Conservation (phyloP, 2,797 vertebrate genomes). For the Pseudopleuronectes americanus region DNA sequence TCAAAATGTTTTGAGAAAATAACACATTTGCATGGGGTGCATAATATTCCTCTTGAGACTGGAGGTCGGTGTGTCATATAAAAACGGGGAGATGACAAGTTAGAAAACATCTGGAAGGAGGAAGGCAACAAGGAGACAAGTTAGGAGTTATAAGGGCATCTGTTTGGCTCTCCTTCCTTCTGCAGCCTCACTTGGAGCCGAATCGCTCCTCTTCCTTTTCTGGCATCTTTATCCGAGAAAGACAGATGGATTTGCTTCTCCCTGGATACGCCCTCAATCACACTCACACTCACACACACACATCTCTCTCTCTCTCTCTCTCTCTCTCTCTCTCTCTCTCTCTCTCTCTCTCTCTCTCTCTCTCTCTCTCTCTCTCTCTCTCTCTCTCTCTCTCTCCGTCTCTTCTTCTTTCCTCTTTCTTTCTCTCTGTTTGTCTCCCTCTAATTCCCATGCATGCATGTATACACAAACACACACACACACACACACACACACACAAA, state of each 20-base stretch:
- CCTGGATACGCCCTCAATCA: conserved; percentile 65
- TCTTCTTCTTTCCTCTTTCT: background rate
- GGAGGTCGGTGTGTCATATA: conserved; percentile 29
- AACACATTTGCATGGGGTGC: conserved; percentile 48
- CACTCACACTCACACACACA: conserved; percentile 32
- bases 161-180: conserved; percentile 63
- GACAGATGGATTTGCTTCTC: conserved; percentile 81
- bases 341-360: background rate
- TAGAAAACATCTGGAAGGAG: conserved; percentile 74
- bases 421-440: background rate
- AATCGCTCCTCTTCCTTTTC: conserved; percentile 76
- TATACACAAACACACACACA: conserved; percentile 31
- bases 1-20: conserved; percentile 39
- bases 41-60: conserved; percentile 37
- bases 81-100: conserved; percentile 54
- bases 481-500: too few relatives aligned
- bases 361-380: background rate
- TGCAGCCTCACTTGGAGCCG: conserved; percentile 61
- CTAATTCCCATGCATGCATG: conserved; percentile 44
- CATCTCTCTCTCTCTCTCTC: background rate
- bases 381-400: background rate
- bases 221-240: conserved; percentile 78
- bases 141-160: conserved; percentile 70
- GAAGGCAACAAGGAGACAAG: conserved; percentile 68
- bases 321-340: background rate